Evolutionary conservation across 2,113 vertebrate species (phyloP).

Genomic region (Bombycilla garrulus): DNA sequence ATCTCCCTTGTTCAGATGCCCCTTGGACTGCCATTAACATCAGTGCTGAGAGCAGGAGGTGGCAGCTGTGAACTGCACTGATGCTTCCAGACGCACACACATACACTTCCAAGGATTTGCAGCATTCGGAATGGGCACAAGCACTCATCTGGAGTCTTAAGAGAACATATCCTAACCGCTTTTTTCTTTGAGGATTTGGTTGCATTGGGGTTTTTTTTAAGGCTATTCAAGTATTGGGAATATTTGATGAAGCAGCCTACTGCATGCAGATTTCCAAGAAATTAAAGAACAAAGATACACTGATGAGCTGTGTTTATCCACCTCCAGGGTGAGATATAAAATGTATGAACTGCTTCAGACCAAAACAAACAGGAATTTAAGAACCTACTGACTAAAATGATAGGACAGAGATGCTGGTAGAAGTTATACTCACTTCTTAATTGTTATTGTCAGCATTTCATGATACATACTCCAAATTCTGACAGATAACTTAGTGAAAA

Average conservation of each 20-base stretch:
- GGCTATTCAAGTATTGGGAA: background rate
- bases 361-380: background rate
- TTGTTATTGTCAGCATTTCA: background rate
- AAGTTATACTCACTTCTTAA: background rate
- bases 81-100: rapidly evolving
- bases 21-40: too few relatives aligned
- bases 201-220: background rate
- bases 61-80: background rate
- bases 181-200: background rate
- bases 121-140: background rate
- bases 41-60: background rate
- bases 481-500: background rate
- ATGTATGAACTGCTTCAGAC: background rate
- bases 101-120: rapidly evolving
- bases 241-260: background rate
- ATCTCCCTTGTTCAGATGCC: background rate
- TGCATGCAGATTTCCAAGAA: background rate
- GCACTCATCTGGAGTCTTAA: background rate
- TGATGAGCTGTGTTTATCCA: background rate
- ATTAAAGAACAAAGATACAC: background rate
- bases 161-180: background rate
- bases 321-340: background rate
- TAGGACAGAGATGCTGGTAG: background rate
- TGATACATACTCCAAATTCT: background rate
- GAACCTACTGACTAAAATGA: background rate